phyloP scores from a whole-genome alignment of 2,888 invertebrate species.

The Atethmia centrago region DNA sequence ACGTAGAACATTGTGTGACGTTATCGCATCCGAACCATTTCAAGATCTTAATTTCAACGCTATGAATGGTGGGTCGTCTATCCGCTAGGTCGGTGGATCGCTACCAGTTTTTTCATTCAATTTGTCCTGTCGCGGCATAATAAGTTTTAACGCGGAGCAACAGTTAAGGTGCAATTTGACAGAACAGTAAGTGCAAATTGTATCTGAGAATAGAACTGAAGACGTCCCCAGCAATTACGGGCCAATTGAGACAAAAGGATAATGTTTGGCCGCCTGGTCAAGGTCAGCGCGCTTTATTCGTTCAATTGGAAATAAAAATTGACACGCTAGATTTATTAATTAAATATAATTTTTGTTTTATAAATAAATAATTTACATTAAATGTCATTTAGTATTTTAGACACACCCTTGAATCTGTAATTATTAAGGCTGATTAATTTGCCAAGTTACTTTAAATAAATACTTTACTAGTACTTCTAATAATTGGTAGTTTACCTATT shows the following conservation, averaged over 20 bases:
- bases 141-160: constrained; percentile 60
- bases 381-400: background rate
- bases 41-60: background rate
- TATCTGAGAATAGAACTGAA: constrained; percentile 87
- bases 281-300: constrained; percentile 81
- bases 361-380: constrained; percentile 13
- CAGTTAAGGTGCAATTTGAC: constrained; percentile 87
- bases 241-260: constrained; percentile 90
- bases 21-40: constrained; percentile 52
- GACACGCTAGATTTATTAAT: constrained; percentile 81
- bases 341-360: constrained; percentile 55
- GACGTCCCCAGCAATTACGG: constrained; percentile 87
- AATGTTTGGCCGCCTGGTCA: constrained; percentile 89
- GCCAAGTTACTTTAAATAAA: background rate
- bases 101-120: constrained; percentile 35
- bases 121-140: constrained; percentile 34
- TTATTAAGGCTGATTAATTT: background rate
- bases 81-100: constrained; percentile 1
- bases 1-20: constrained; percentile 42
- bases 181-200: constrained; percentile 86
- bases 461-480: background rate
- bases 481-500: background rate
- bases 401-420: background rate
- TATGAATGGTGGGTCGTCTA: constrained; percentile 16
- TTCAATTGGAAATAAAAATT: constrained; percentile 87